Evolutionary conservation across 2,888 invertebrate species (phyloP).

Genomic region (Drosophila quinaria): DNA sequence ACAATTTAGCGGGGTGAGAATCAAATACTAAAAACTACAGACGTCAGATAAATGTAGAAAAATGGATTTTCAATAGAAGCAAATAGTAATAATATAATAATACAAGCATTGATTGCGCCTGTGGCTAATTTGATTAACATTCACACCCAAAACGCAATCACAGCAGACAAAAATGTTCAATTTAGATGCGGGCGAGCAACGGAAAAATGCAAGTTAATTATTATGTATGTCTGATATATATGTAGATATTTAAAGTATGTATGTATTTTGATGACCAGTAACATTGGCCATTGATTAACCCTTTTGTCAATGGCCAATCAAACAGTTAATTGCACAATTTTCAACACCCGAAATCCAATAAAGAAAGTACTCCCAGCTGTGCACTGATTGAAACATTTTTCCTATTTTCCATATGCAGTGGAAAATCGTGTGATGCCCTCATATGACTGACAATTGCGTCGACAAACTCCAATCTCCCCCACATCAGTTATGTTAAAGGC

Average conservation of each 20-base stretch:
- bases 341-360: constrained; percentile 52
- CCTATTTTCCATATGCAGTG: constrained; percentile 11
- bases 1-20: constrained; percentile 1
- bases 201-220: constrained; percentile 4
- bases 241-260: constrained; percentile 1
- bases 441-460: constrained; percentile 48
- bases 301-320: constrained; percentile 59
- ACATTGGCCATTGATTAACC: constrained; percentile 52
- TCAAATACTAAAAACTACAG: constrained; percentile 7
- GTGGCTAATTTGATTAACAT: constrained; percentile 69
- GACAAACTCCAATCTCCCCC: constrained; percentile 8
- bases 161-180: not conserved
- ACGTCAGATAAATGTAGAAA: constrained; percentile 55
- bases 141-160: constrained; percentile 43
- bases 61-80: constrained; percentile 59
- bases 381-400: constrained; percentile 65
- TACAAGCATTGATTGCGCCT: constrained; percentile 63
- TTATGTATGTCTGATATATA: not conserved
- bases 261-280: constrained; percentile 27
- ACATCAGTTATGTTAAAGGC: constrained; percentile 19
- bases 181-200: constrained; percentile 36
- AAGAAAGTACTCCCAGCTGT: constrained; percentile 34
- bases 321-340: constrained; percentile 57
- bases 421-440: constrained; percentile 48
- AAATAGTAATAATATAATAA: constrained; percentile 50